Conservation (phyloP, 2,113 vertebrate genomes). For the Mystacornis crossleyi region DNA sequence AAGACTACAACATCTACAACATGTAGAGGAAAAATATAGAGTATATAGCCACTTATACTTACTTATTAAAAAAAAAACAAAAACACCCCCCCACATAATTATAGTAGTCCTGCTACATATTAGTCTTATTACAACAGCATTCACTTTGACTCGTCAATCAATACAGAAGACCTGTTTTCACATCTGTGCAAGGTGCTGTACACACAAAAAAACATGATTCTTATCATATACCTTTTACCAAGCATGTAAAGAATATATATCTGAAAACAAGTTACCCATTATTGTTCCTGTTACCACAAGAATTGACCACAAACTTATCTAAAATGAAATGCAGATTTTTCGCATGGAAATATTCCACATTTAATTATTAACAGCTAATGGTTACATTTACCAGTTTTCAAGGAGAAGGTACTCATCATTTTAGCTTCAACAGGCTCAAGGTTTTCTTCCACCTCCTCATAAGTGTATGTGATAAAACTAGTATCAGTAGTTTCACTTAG, state of each 20-base stretch:
- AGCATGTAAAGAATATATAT: background rate
- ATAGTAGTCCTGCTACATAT: background rate
- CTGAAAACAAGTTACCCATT: background rate
- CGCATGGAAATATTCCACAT: background rate
- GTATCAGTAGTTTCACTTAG: background rate
- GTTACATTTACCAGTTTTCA: background rate
- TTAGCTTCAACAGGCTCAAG: background rate
- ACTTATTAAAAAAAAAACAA: background rate
- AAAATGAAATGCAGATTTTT: background rate
- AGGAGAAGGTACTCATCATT: background rate
- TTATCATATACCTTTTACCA: background rate
- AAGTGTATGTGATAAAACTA: background rate
- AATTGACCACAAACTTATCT: background rate
- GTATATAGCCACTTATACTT: background rate
- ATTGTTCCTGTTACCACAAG: background rate
- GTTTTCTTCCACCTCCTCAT: background rate
- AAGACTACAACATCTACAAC: background rate
- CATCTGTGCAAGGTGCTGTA: background rate
- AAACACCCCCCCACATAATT: background rate
- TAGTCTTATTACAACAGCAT: background rate
- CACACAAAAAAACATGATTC: background rate
- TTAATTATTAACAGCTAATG: background rate
- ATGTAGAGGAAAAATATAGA: background rate
- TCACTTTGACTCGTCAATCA: background rate
- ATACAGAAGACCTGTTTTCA: background rate